Conservation (phyloP, 2,797 vertebrate genomes). For the Darevskia mixta region DNA sequence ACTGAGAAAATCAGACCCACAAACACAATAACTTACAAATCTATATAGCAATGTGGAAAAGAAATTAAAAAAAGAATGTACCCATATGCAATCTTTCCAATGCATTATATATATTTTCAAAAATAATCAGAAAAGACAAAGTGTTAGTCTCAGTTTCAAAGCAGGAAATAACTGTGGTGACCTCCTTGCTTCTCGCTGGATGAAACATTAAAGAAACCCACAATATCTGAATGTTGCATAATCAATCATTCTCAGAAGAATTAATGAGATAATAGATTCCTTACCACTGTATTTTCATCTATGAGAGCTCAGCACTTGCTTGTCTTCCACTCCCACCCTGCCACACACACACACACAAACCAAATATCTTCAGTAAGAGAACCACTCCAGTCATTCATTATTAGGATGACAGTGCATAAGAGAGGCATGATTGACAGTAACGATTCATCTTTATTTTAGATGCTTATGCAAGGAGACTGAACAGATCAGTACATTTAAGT, state of each 20-base stretch:
- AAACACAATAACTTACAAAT: too few species aligned
- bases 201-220: conserved; percentile 12
- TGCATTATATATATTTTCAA: too few species aligned
- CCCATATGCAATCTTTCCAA: not conserved
- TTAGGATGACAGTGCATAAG: conserved; percentile 42
- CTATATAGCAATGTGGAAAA: not conserved
- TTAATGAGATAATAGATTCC: conserved; percentile 42
- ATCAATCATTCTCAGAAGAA: conserved; percentile 55
- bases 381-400: conserved; percentile 40
- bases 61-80: not conserved
- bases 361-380: conserved; percentile 6
- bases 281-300: not conserved
- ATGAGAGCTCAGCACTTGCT: not conserved
- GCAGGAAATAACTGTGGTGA: too few species aligned
- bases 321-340: not conserved
- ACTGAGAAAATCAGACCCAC: not conserved
- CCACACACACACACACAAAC: too few species aligned
- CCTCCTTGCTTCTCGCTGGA: not conserved
- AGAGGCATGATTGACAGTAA: conserved; percentile 32
- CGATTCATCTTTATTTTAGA: conserved; percentile 49
- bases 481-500: not conserved
- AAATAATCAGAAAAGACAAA: not conserved
- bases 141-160: conserved; percentile 2
- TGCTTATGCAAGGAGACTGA: not conserved
- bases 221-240: conserved; percentile 27